Evolutionary conservation across 2,113 vertebrate species (phyloP).

Genomic region (Ranitomeya imitator): DNA sequence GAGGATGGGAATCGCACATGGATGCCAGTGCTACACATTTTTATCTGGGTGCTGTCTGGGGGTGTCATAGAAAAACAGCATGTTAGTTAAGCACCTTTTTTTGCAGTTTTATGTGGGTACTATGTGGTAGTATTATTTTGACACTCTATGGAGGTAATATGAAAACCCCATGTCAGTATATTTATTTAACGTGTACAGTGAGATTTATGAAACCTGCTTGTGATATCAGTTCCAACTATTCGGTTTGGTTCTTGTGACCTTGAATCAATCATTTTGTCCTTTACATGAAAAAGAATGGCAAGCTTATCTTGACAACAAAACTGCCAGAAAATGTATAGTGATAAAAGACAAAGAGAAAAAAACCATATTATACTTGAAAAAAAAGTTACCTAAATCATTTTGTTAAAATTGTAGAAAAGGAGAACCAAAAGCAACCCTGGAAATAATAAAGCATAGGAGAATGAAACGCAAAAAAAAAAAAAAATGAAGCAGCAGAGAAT

Average conservation of each 20-base stretch:
- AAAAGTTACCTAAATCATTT: not conserved
- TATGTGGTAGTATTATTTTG: not conserved
- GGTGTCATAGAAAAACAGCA: not conserved
- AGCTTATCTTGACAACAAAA: not conserved
- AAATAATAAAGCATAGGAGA: constrained; percentile 6
- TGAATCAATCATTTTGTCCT: not conserved
- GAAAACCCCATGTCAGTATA: not conserved
- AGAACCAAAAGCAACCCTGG: not conserved
- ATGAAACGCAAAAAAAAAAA: not conserved
- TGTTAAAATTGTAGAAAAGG: constrained; percentile 15
- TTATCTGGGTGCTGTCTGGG: not conserved
- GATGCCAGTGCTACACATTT: no score
- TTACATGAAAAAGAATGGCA: not conserved
- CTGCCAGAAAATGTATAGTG: not conserved
- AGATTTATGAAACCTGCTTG: not conserved
- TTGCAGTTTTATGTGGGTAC: not conserved
- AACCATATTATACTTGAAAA: not conserved
- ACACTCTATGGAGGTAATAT: not conserved
- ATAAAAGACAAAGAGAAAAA: not conserved
- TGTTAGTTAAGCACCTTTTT: not conserved
- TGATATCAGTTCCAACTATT: not conserved
- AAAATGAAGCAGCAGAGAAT: constrained; percentile 19
- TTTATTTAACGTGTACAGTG: not conserved
- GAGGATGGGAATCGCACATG: no score
- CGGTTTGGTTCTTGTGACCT: not conserved